Base-by-base conservation (phyloP, 2,888 invertebrate genomes). In the Drosophila paracracens region DNA sequence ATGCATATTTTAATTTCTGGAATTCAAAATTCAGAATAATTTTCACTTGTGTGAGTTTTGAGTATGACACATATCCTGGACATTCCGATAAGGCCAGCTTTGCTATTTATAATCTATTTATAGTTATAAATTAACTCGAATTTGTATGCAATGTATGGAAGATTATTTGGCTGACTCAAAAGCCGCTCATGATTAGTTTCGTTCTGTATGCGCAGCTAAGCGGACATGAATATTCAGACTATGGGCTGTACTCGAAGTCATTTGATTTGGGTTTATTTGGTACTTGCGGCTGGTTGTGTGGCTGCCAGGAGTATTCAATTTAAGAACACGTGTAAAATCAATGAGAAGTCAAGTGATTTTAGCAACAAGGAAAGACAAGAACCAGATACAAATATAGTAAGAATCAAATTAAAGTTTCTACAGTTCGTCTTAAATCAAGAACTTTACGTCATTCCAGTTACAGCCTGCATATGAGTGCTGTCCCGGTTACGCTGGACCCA, bases 401-500 rank as follows among this genome's bases (percentile, higher is more conserved):
- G 48, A 48, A 2, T 48, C 4, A 25, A 21, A 43, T 21, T 1
- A 43, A 43, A 21, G 11, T 10, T 21, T 11, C 11, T 21, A 0
- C 0, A 8, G 1, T 25, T 25, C 4, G 13, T 4, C 8, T 48
- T 48, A 8, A 25, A 16, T 48, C 8, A 25, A 48, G 4, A 4
- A 48, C 16, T 4, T 2, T 7, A 16, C 8, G 4, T 48, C 25
- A 25, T 48, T 16, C 48, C 11, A 51, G 18, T 1, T 3, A 25
- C 8, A 53, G 46, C 13, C 10, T 16, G 27, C 11, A 5, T 53
- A 48, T 13, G n/a, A 35, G 21, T 72, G 73, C 65, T 72, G 54
- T 29, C 11, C 54, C 2, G 73, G 73, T 6, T 72, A 56, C n/a
- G 11, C 18, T 2, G 73, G 73, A 25, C 38, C 43, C n/a, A 43